Evolutionary conservation across 2,888 invertebrate genomes (phyloP), one percentile per base, ranked within the genome.

Genomic region (Cosmia trapezina): DNA sequence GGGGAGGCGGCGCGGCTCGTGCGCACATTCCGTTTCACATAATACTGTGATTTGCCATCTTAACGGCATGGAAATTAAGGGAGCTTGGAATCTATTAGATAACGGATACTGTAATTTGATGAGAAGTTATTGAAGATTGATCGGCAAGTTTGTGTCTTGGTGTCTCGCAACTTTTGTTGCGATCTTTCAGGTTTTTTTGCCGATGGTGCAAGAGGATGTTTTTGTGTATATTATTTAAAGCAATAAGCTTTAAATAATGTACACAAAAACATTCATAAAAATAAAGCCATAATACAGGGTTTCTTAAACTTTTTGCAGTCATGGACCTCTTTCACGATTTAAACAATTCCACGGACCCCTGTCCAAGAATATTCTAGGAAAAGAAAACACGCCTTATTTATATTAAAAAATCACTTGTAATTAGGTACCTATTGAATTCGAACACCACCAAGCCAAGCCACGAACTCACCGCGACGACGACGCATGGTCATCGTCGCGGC

Each of bases 21-120:
- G 88, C 84, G 75, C 90, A 86, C 93, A 96, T 96, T 93, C 96
- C 96, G 95, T 96, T 96, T 96, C 96, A 95, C 96, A 94, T 93
- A 87, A 89, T 88, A 88, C 86, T 87, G 79, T 84, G 88, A 90
- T 88, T 84, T 85, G 83, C 83, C 85, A 84, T 83, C 83, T 87
- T 83, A 85, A 57, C 80, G 72, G 83, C 88, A 91, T 91, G 90
- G 89, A 89, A 90, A 93, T 89, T 59, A 76, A 78, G 72, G 80
- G 71, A 57, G 76, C 64, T 78, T 53, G 54, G 75, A 79, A 85
- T 84, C 80, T 83, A 81, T 66, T 79, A 85, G 73, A 83, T 67
- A 37, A 67, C 51, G 63, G 66, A 63, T 67, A 51, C 28, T 19
- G 12, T 33, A 17, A 64, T 60, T 67, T 37, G 1, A 22, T 57